A percentile compares a stretch with the other conserved stretches of the same genome.
Evolutionary conservation across 2,113 vertebrate genomes (phyloP).

Genomic region (Corythornis madagascariensis): DNA sequence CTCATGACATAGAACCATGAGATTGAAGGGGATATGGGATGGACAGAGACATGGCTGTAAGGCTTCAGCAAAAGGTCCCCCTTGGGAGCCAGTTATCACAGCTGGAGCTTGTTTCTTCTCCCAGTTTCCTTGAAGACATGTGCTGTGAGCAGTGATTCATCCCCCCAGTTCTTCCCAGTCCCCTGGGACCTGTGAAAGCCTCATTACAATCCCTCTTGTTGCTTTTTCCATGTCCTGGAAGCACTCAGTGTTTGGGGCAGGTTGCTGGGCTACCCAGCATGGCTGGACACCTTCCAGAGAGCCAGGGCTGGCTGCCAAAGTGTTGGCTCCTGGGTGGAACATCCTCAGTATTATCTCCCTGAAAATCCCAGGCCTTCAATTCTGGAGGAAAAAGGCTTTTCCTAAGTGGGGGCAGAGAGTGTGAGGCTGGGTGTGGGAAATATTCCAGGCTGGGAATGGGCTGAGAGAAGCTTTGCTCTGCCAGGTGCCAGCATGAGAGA

Average conservation of each 20-base stretch:
- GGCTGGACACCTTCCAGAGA: background rate
- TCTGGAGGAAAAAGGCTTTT: background rate
- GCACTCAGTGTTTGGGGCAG: background rate
- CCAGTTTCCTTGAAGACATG: background rate
- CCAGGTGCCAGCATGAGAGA: background rate
- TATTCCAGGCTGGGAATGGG: background rate
- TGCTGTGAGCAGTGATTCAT: background rate
- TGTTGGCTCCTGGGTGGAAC: background rate
- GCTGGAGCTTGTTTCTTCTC: background rate
- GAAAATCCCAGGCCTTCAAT: background rate
- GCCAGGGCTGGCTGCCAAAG: background rate
- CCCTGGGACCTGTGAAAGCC: background rate
- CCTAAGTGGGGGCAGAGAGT: background rate
- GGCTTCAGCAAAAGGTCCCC: background rate
- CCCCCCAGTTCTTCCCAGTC: background rate
- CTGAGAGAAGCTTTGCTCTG: background rate
- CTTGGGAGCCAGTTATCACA: background rate
- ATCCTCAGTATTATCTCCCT: background rate
- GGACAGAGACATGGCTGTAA: background rate
- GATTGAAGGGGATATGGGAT: background rate
- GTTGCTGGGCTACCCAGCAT: background rate
- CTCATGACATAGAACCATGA: background rate
- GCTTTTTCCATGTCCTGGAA: slow-evolving; percentile 8
- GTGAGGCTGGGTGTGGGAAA: background rate
- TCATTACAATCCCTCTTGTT: background rate